Base-by-base conservation (phyloP, 1,140 invertebrate species). In the Steinernema feltiae region DNA sequence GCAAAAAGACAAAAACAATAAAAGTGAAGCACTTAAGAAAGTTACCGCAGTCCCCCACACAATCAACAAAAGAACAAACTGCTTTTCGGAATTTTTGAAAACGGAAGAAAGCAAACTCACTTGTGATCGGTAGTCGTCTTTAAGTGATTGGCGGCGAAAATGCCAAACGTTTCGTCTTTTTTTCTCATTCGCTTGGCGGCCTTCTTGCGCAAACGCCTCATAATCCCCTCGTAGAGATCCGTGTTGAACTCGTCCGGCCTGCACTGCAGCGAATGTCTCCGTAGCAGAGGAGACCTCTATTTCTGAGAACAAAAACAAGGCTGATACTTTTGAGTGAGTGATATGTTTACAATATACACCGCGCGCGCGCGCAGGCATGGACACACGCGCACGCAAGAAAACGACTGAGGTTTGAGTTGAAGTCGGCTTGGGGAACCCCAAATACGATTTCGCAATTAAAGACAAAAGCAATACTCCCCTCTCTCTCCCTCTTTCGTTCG, bases 221-320 rank as follows among this genome's bases (percentile, higher is more conserved):
- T 63, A 63, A 63, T 63, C 53, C 53, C 41, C 53, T 63, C 53
- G 53, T 63, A 63, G 53, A 63, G 53, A 63, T 63, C 53, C 53
- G 53, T 63, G 7, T 7, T 63, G 53, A 63, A 63, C 12, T 27
- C 53, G 53, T 63, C 7, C 15, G 15, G 53, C 53, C 24, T 7
- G 24, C 7, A 63, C 53, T 3, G 53, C 53, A 63, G 53, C 53
- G 24, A 63, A 63, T n/a, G n/a, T n/a, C n/a, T n/a, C n/a, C n/a
- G n/a, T n/a, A n/a, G n/a, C n/a, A 41, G 7, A 41, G 18, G 18
- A 41, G 35, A 41, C 7, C 35, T 7, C 7, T 41, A 7, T 41
- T 41, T 41, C 7, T 7, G 35, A 41, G 18, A 41, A 41, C 35
- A 41, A 41, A n/a, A n/a, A n/a, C n/a, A n/a, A n/a, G n/a, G n/a